phyloP scores from a whole-genome alignment of 2,888 invertebrate genomes.

The Heliconius sara region DNA sequence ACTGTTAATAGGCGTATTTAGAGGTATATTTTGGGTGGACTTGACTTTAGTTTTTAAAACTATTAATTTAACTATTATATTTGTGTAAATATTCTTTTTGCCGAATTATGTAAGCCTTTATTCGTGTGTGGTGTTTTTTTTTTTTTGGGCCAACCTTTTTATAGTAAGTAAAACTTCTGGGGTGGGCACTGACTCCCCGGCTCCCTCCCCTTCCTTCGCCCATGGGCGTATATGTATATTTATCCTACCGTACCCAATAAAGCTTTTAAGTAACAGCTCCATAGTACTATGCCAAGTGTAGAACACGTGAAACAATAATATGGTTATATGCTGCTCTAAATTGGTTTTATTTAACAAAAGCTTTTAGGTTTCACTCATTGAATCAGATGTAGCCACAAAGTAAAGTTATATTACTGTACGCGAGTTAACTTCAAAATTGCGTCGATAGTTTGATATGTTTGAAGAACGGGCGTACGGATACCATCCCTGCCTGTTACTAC shows the following conservation, averaged over 20 bases:
- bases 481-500: not conserved
- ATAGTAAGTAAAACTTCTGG: no score
- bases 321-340: not conserved
- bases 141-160: no score
- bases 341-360: not conserved
- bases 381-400: not conserved
- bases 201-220: no score
- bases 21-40: no score
- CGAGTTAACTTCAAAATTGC: not conserved
- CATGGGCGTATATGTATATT: not conserved
- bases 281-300: not conserved
- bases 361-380: not conserved
- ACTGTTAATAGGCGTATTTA: not conserved
- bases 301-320: not conserved
- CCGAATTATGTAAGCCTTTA: no score
- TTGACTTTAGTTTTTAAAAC: no score
- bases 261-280: not conserved
- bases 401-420: constrained; percentile 1
- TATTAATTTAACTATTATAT: no score
- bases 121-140: no score
- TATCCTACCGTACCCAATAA: not conserved
- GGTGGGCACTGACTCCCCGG: no score
- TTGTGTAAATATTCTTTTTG: no score
- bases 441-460: not conserved
- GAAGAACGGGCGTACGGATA: not conserved